Conservation (phyloP, 2,113 vertebrate species). For the Anolis carolinensis region DNA sequence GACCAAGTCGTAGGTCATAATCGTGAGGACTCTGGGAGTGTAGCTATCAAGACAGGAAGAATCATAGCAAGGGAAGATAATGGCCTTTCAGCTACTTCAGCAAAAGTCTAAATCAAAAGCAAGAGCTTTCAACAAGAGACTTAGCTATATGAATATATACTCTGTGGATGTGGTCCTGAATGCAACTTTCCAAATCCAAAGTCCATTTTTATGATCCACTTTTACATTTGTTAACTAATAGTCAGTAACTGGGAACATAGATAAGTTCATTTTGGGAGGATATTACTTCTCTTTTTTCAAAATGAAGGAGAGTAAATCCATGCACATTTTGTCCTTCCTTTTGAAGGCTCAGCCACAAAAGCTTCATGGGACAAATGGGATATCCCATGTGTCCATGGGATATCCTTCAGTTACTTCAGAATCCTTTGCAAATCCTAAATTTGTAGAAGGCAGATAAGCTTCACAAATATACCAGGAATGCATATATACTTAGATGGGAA, state of each 20-base stretch:
- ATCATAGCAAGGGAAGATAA: no score
- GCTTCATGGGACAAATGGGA: no score
- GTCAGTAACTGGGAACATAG: neutral
- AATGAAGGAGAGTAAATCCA: neutral
- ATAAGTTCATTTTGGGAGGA: neutral
- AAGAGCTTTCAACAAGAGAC: neutral
- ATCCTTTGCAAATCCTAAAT: neutral
- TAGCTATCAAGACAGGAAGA: neutral
- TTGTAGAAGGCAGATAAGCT: neutral
- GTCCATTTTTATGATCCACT: neutral
- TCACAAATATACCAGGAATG: neutral
- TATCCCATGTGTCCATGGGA: neutral
- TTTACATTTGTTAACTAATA: neutral
- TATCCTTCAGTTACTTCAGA: neutral
- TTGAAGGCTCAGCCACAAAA: neutral
- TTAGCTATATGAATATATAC: neutral
- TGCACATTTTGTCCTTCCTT: neutral
- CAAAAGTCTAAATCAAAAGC: neutral
- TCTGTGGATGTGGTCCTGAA: no score
- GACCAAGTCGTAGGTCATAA: neutral
- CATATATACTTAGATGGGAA: neutral
- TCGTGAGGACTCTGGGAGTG: neutral
- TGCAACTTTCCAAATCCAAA: neutral
- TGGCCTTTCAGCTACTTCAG: neutral
- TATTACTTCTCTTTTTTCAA: neutral